Evolutionary conservation across 2,113 vertebrate genomes (phyloP), one percentile per base, ranked within the genome.

Genomic region (Apodemus sylvaticus): DNA sequence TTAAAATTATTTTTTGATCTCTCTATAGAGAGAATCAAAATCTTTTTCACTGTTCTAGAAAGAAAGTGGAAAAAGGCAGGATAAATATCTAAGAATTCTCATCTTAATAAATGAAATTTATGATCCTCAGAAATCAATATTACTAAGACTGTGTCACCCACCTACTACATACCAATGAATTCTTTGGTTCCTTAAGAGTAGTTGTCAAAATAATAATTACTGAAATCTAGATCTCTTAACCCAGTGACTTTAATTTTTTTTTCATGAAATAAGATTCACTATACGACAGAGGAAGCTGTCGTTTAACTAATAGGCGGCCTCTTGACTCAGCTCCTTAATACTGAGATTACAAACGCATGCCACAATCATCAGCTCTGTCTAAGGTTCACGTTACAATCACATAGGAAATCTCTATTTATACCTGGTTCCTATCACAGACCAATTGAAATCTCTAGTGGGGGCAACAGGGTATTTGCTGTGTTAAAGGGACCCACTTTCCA

Each of bases 211-310:
- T 83, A 78, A 70, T 86, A 53, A 94, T 90, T 74, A 93, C 0
- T 88, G 51, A 96, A 93, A 93, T 62, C 17, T 48, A 86, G 34
- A 78, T 82, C 34, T 95, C 60, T 64, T 97, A 94, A 29, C 4
- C 34, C 78, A 68, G 78, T 19, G 9, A 77, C 76, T 93, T 42
- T 68, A 39, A 64, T 26, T 62, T 42, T 82, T 58, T 55, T 39
- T 39, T 58, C n/a, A 86, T 78, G 58, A 89, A 45, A 64, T 42
- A 77, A 12, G 26, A 45, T 26, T 78, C 22, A 90, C 74, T n/a
- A 48, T 51, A 13, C 48, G 51, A 64, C 42, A 24, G 2, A 39
- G 60, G 74, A 64, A 48, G 62, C 42, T 39, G 89, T 34, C 34
- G 7, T 64, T n/a, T 12, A 90, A 48, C 39, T 90, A 16, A 17